Conservation (phyloP, 2,888 invertebrate species). For the Drosophila demipolita region DNA sequence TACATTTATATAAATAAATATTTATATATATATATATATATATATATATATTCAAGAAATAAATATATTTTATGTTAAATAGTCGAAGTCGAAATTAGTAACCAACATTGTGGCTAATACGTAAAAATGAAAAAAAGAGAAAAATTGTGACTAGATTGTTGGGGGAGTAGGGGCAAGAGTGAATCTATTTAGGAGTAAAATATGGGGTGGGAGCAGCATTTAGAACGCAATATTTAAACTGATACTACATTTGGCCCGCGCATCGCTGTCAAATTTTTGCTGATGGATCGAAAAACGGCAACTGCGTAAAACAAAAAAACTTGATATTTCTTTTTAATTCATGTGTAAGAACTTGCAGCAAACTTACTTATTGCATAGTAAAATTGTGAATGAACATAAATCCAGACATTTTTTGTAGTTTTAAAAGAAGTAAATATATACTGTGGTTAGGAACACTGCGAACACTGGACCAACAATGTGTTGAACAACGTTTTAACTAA, state of each 20-base stretch:
- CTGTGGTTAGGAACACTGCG: conserved; percentile 16
- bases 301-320: conserved; percentile 1
- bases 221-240: background rate
- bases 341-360: conserved; percentile 1
- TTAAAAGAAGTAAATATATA: background rate
- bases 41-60: conserved; percentile 41
- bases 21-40: conserved; percentile 32
- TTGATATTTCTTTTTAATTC: background rate
- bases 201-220: background rate
- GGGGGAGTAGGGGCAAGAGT: no score
- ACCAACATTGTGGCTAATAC: conserved; percentile 51
- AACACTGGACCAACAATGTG: conserved; percentile 57
- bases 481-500: conserved; percentile 19
- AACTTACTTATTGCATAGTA: background rate
- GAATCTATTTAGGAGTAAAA: background rate
- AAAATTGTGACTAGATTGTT: conserved; percentile 4
- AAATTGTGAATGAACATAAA: conserved; percentile 13
- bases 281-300: conserved; percentile 15
- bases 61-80: conserved; percentile 68
- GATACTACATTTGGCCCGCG: conserved; percentile 3
- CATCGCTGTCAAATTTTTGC: conserved; percentile 32
- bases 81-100: conserved; percentile 22
- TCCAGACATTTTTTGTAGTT: conserved; percentile 12
- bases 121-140: conserved; percentile 24
- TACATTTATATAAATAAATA: conserved; percentile 23